Conservation (phyloP, 2,888 invertebrate species). For the Eudemis profundana region DNA sequence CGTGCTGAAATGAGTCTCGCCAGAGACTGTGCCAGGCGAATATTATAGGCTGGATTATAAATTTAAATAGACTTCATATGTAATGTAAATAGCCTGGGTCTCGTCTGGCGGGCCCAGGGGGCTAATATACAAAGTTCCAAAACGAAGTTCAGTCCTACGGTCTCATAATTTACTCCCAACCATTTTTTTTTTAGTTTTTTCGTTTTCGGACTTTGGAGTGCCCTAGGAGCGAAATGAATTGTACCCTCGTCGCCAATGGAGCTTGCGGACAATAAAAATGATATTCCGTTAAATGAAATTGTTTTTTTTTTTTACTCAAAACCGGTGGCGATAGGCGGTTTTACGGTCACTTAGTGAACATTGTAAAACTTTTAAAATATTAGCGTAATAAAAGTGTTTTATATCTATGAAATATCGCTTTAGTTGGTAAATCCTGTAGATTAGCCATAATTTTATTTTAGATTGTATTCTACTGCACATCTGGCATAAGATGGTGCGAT, state of each 20-base stretch:
- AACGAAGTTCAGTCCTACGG: not conserved
- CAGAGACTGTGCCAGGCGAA: not conserved
- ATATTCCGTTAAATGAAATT: not conserved
- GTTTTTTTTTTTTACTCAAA: too few relatives aligned
- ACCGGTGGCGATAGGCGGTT: too few relatives aligned
- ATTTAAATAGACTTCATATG: conserved; percentile 8
- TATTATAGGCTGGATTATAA: not conserved
- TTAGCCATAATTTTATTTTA: too few relatives aligned
- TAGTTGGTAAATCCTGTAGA: too few relatives aligned
- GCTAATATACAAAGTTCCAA: conserved; percentile 10
- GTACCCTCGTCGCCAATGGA: not conserved
- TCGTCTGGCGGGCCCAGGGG: conserved; percentile 6
- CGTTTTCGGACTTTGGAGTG: conserved; percentile 1
- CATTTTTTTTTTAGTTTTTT: not conserved
- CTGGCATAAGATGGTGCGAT: too few relatives aligned
- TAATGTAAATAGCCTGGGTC: conserved; percentile 14
- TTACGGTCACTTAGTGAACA: too few relatives aligned
- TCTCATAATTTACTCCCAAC: not conserved
- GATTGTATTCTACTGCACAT: too few relatives aligned
- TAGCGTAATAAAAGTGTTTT: too few relatives aligned
- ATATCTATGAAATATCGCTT: too few relatives aligned
- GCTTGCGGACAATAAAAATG: not conserved
- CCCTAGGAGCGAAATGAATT: conserved; percentile 1
- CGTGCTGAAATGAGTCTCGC: not conserved
- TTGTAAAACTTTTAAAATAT: too few relatives aligned